phyloP scores from a whole-genome alignment of 1,140 invertebrate species.

The Drosophila serrata region DNA sequence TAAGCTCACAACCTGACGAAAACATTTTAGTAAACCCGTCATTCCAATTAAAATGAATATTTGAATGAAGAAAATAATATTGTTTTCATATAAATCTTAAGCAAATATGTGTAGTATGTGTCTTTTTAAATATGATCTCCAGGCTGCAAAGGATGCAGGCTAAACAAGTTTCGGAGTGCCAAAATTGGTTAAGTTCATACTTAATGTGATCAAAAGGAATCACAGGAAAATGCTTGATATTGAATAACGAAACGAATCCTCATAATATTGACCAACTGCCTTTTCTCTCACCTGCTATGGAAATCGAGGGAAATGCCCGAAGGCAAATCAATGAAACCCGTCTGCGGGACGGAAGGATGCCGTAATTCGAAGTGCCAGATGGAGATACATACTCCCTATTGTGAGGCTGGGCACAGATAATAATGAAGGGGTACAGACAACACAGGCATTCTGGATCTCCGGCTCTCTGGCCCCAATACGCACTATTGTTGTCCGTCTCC shows the following conservation, averaged over 20 bases:
- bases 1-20: not conserved
- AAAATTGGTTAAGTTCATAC: not conserved
- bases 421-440: conserved; percentile 1
- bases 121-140: no score
- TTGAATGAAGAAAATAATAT: not conserved
- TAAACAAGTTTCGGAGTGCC: not conserved
- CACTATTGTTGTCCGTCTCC: conserved; percentile 31
- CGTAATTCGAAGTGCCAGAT: not conserved
- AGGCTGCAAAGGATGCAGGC: not conserved
- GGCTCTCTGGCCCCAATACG: not conserved
- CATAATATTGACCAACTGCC: not conserved
- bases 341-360: not conserved
- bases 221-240: not conserved
- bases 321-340: conserved; percentile 11
- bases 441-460: not conserved
- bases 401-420: conserved; percentile 19
- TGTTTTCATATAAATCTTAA: not conserved
- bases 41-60: not conserved
- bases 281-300: conserved; percentile 6
- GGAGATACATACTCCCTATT: conserved; percentile 14
- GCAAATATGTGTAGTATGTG: no score
- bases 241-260: not conserved
- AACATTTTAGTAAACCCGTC: not conserved
- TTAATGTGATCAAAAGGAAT: not conserved
- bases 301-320: conserved; percentile 1